Evolutionary conservation across 2,113 vertebrate species (phyloP).

Genomic region (Mastomys natalensis): DNA sequence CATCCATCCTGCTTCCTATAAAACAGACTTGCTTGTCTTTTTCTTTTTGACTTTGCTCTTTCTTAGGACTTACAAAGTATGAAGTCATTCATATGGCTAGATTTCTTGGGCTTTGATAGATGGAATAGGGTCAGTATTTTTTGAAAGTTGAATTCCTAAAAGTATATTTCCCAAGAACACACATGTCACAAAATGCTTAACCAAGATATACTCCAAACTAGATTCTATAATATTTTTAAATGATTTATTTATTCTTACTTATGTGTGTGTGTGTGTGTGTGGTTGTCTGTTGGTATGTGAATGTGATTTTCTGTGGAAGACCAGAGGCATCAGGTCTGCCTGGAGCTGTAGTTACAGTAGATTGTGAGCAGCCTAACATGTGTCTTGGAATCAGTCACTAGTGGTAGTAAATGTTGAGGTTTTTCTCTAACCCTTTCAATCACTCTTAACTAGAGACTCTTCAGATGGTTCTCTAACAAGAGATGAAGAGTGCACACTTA

Average conservation of each 20-base stretch:
- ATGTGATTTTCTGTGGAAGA: not conserved
- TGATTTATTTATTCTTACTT: not conserved
- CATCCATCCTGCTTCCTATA: not conserved
- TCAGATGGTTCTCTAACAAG: not conserved
- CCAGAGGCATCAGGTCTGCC: not conserved
- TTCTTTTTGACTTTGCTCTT: not conserved
- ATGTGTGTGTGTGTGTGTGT: not conserved
- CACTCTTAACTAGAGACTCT: not conserved
- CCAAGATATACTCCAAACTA: not conserved
- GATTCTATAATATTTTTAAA: not conserved
- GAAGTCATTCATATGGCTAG: not conserved
- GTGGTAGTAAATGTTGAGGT: fast-evolving
- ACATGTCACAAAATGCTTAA: not conserved
- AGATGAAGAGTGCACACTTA: not conserved
- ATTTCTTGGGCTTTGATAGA: not conserved
- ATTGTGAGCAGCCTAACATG: not conserved
- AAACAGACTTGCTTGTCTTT: not conserved
- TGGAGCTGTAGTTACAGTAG: not conserved
- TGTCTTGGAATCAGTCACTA: not conserved
- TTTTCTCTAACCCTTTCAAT: not conserved
- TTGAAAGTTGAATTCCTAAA: not conserved
- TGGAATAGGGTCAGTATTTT: not conserved
- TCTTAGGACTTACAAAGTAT: not conserved
- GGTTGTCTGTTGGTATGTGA: not conserved
- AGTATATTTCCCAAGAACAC: not conserved